Evolutionary conservation across 2,113 vertebrate species (phyloP).

Genomic region (Nasalis larvatus): DNA sequence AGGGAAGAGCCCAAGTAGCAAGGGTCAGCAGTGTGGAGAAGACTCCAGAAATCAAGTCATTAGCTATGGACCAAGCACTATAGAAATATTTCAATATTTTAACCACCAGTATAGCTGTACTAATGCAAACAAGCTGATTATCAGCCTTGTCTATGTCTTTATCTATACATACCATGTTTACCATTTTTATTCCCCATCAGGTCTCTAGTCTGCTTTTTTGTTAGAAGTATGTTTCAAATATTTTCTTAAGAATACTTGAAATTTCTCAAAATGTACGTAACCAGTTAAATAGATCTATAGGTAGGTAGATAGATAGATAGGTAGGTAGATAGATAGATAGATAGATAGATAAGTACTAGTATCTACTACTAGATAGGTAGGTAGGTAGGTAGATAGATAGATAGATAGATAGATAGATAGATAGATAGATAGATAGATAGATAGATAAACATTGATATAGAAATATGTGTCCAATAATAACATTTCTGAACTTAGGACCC

Average conservation of each 20-base stretch:
- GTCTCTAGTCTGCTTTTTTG: not conserved
- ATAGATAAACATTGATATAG: not conserved
- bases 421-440: not conserved
- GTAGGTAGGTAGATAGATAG: rapidly evolving
- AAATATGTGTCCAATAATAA: not conserved
- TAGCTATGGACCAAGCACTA: not conserved
- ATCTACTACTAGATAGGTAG: too few relatives aligned
- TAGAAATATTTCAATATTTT: not conserved
- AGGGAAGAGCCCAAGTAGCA: not conserved
- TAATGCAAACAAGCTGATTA: not conserved
- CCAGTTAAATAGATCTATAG: not conserved
- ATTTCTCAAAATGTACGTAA: not conserved
- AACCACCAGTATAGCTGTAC: not conserved
- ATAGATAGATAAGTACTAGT: too few relatives aligned
- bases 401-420: too few relatives aligned
- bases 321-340: rapidly evolving
- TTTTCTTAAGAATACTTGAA: not conserved
- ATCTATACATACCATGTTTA: not conserved
- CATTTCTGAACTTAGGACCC: not conserved
- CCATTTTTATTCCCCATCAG: not conserved
- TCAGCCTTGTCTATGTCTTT: not conserved
- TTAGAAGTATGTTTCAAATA: not conserved
- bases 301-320: too few relatives aligned
- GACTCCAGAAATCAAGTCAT: not conserved
- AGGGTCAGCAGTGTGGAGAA: not conserved